Evolutionary conservation across 2,888 invertebrate species (phyloP).

Genomic region (Drosophila eohydei): DNA sequence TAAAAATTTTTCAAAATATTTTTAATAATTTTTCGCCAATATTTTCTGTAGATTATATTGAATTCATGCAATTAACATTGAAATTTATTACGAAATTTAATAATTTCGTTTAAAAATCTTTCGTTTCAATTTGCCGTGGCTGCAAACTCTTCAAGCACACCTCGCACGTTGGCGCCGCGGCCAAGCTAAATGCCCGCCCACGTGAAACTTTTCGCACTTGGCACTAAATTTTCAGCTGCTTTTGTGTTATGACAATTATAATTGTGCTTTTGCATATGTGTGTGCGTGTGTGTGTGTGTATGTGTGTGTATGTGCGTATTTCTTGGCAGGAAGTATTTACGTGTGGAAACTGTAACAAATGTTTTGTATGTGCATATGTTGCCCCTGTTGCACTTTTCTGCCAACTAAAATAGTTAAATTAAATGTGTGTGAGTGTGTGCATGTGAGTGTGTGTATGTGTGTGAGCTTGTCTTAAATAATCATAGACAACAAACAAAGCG

Average conservation of each 20-base stretch:
- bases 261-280: conserved; percentile 67
- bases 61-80: not conserved
- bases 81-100: not conserved
- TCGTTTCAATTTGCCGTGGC: no score
- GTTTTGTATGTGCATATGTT: conserved; percentile 56
- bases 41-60: no score
- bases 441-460: conserved; percentile 8
- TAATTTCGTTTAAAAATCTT: no score
- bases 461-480: conserved; percentile 68
- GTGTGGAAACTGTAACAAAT: conserved; percentile 76
- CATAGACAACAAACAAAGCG: conserved; percentile 77
- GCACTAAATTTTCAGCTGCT: conserved; percentile 78
- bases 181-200: conserved; percentile 42
- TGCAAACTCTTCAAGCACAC: conserved; percentile 1
- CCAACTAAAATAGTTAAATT: conserved; percentile 75
- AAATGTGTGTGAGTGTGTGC: conserved; percentile 40
- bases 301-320: conserved; percentile 38
- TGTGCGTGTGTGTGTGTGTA: conserved; percentile 16
- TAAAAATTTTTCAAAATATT: not conserved
- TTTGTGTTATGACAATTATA: conserved; percentile 81
- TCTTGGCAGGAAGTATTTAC: conserved; percentile 76
- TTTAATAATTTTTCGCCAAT: not conserved
- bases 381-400: conserved; percentile 72
- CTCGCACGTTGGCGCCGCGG: conserved; percentile 36
- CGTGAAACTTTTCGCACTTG: conserved; percentile 73